Percentiles rank a stretch among this genome's conserved stretches.
Evolutionary conservation across 2,888 invertebrate species (phyloP).

Genomic region (Ennomos fuscantarius): DNA sequence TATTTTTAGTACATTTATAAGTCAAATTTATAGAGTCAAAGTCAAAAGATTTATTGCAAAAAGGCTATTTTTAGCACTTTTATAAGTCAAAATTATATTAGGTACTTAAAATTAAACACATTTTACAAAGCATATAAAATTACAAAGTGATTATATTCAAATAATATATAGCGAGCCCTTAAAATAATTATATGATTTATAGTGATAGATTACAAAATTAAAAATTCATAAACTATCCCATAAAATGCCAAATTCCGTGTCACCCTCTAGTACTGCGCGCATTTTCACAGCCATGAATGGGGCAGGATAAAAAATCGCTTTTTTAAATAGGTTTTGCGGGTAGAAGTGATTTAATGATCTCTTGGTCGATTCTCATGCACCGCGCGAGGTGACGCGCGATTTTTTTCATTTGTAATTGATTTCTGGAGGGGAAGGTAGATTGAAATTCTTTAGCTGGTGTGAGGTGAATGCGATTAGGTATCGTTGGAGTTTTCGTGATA

Average conservation of each 20-base stretch:
- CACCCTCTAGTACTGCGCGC: conserved; percentile 37
- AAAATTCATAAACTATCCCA: conserved; percentile 8
- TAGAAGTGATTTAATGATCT: conserved; percentile 81
- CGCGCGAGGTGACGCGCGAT: conserved; percentile 70
- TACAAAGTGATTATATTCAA: no score
- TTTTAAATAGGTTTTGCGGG: conserved; percentile 79
- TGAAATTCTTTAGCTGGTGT: conserved; percentile 75
- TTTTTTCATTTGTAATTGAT: conserved; percentile 81
- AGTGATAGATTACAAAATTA: not conserved
- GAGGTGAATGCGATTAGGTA: conserved; percentile 59
- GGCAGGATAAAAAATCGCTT: conserved; percentile 76
- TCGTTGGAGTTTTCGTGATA: conserved; percentile 37
- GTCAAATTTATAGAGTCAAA: no score
- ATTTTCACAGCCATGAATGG: conserved; percentile 45
- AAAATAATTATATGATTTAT: no score
- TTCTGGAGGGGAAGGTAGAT: conserved; percentile 66
- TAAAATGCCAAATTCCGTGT: conserved; percentile 6
- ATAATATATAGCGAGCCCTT: no score
- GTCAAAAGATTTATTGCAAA: no score
- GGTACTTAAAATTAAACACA: no score
- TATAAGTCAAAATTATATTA: no score
- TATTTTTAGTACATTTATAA: no score
- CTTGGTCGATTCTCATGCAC: conserved; percentile 68
- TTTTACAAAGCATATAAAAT: no score
- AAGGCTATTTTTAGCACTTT: no score